Conservation (phyloP, 2,888 invertebrate species). For the Rhodophaea formosa region DNA sequence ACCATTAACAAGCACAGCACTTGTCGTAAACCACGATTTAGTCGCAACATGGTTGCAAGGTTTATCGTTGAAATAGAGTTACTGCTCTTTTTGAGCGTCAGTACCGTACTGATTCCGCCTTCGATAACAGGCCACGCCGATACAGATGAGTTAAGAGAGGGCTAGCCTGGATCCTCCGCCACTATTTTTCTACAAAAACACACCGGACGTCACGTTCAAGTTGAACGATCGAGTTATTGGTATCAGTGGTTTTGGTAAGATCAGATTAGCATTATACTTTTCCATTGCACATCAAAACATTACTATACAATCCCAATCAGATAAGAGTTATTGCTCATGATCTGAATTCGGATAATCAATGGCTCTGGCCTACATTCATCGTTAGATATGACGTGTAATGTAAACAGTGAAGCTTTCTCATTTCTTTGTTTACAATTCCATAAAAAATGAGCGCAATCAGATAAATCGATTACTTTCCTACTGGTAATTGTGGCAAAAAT, state of each 20-base stretch:
- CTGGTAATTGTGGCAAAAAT: conserved; percentile 12
- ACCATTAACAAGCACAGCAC: conserved; percentile 46
- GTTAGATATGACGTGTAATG: neutral
- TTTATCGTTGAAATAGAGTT: conserved; percentile 40
- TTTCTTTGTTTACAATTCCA: conserved; percentile 12
- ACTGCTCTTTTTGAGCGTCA: conserved; percentile 46
- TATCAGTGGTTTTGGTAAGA: conserved; percentile 47
- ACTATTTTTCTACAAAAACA: conserved; percentile 40
- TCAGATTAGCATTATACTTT: conserved; percentile 7
- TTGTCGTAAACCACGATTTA: conserved; percentile 37
- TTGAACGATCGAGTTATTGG: conserved; percentile 64
- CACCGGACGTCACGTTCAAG: conserved; percentile 72
- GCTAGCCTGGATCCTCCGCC: conserved; percentile 49
- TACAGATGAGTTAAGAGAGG: conserved; percentile 53
- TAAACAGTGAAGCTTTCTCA: conserved; percentile 10
- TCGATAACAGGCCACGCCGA: conserved; percentile 50
- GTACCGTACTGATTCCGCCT: conserved; percentile 55
- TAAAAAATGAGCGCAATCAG: conserved; percentile 8
- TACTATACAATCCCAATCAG: neutral
- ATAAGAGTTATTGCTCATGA: neutral
- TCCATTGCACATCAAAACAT: neutral
- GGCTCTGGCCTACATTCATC: conserved; percentile 1
- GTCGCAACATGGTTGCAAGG: conserved; percentile 36
- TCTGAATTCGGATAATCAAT: neutral
- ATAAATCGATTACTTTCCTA: conserved; percentile 13